Conservation (phyloP, 2,113 vertebrate species). For the Archilochus colubris region DNA sequence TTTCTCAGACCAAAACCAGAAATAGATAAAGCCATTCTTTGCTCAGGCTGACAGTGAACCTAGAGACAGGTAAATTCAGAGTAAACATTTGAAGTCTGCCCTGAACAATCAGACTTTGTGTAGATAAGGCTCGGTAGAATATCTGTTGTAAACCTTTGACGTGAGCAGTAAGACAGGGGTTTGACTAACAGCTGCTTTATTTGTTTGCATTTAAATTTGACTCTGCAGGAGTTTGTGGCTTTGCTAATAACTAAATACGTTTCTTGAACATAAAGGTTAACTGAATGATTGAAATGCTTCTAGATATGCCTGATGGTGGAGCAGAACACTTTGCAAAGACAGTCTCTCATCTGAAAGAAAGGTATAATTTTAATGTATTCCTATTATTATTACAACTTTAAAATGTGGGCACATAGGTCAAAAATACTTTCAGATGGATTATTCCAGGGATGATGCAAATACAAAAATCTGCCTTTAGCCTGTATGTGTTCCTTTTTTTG, state of each 20-base stretch:
- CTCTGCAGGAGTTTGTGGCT: not conserved
- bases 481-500: not conserved
- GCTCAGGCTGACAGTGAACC: not conserved
- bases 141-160: not conserved
- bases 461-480: not conserved
- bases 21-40: not conserved
- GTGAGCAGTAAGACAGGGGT: not conserved
- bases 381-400: not conserved
- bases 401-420: not conserved
- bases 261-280: constrained; percentile 13
- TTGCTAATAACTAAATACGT: not conserved
- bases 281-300: constrained; percentile 25
- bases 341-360: constrained; percentile 88
- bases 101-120: not conserved
- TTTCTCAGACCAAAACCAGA: not conserved
- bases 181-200: not conserved
- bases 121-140: not conserved
- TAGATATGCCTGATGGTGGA: constrained; percentile 93
- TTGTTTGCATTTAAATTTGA: not conserved
- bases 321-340: constrained; percentile 93
- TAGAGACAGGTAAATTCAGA: not conserved
- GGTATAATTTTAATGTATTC: constrained; percentile 71
- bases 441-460: not conserved
- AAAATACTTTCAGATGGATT: not conserved
- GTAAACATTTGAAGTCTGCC: not conserved